Evolutionary conservation across 2,888 invertebrate species (phyloP), one percentile per base, ranked within the genome.

Genomic region (Teleiodes luculella): DNA sequence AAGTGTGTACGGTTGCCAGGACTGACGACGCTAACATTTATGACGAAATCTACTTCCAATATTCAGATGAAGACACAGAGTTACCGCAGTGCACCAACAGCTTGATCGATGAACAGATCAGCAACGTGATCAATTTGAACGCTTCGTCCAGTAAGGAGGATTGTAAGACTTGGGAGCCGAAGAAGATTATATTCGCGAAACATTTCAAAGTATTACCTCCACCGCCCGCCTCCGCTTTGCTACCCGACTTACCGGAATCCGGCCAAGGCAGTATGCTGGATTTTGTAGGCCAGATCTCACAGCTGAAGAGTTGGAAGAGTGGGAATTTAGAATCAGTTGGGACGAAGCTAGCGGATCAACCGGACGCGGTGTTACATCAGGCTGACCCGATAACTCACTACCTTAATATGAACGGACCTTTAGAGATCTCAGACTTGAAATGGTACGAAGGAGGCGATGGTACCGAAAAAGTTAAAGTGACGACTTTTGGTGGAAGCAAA

Each of bases 61-160:
- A 91, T 61, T 91, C 92, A 57, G 92, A 92, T 63, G 92, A 92
- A 52, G 91, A 91, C 57, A 91, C 91, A 0, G 90, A 90, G 57
- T 86, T 91, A 54, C 90, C 91, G 2, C 90, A 88, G 55, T 84
- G 87, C 72, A 78, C 87, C 56, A 84, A 78, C 61, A 83, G 76
- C 56, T 66, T 87, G 47, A 65, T 88, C 57, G 86, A 87, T 58
- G 88, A 88, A 60, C 90, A 91, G 61, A 80, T 91, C 36, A 88
- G 90, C 57, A 91, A 91, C 57, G 91, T 91, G 30, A 91, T 91
- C 50, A 87, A 88, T 54, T 73, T 90, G 4, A 87, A 88, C 54
- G 87, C 88, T 1, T 87, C 88, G 2, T 88, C 88, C 13, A 88
- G 86, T 60, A 89, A 89, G 61, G 89, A 86, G 43, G 83, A 86